Base-by-base conservation (phyloP, 2,888 invertebrate genomes). In the Pristionchus maxplancki region DNA sequence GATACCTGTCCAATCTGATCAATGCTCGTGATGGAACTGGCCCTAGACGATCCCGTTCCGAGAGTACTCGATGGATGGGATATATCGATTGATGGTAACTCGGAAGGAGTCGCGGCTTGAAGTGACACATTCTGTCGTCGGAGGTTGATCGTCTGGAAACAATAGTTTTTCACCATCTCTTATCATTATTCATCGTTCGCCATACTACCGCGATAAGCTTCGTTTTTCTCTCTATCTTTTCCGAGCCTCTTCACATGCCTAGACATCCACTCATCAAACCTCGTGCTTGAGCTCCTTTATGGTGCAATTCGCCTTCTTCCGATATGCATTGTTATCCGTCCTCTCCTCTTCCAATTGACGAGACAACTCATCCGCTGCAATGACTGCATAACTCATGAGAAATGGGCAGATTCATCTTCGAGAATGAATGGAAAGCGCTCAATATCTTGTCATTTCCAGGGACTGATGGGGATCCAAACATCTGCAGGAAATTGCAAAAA, bases 21-120 rank as follows among this genome's bases (percentile, higher is more conserved):
- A 15, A 92, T 89, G 86, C 91, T 91, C 1, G 91, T 91, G 15
- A 91, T 89, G 3, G 92, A 92, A 50, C 90, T 91, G 11, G 92
- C 89, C 31, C 92, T 87, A 0, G 67, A 58, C 13, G 91, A 91
- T 53, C 92, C 89, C 3, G 90, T 89, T 2, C 90, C 90, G 62
- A 88, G 88, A 28, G 88, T 88, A 31, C 58, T 62, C 3, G 88
- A 50, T 78, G 88, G 71, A 87, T 53, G 86, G 34, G 86, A 34
- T 37, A 87, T 31, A 15, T 87, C 86, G 11, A 87, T 50, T 6
- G 86, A 87, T 9, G 86, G 58, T n/a, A 89, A 50, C 24, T 89
- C 89, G 5, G 89, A 58, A 4, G 78, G 78, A 44, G 78, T 78
- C 0, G 88, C 74, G 0, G 89, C 81, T 44, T 89, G 89, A 0